A percentile compares a stretch with the other conserved stretches of the same genome.
These are phyloP conservation scores for Acrocephalus scirpaceus DNA, from an alignment of 2,797 vertebrate species.

Conservation along the genomic window DNA sequence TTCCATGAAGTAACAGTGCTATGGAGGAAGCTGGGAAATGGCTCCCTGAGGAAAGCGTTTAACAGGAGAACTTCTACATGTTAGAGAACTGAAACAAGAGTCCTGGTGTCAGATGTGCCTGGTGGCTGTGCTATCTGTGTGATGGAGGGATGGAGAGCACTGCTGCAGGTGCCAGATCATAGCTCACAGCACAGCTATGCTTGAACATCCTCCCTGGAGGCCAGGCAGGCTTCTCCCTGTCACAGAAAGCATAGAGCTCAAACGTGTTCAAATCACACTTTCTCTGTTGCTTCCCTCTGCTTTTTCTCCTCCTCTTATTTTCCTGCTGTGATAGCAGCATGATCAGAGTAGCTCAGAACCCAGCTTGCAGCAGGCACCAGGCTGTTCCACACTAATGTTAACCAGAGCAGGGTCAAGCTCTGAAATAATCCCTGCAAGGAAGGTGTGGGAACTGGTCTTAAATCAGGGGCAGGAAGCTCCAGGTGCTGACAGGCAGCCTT, in stretches of 20 bases:
- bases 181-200: neutral
- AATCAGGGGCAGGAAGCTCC: neutral
- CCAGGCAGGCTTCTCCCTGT: neutral
- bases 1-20: neutral
- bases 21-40: neutral
- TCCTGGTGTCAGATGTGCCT: neutral
- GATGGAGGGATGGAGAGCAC: neutral
- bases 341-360: neutral
- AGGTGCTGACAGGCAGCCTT: neutral
- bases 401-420: neutral
- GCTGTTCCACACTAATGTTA: accelerated
- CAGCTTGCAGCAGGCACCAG: neutral
- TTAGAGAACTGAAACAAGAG: neutral
- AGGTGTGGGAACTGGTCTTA: neutral
- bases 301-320: neutral
- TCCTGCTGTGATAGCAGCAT: neutral
- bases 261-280: neutral
- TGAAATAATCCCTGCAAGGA: neutral
- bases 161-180: neutral
- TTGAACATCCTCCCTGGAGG: neutral
- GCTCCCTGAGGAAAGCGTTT: neutral
- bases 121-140: neutral
- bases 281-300: neutral
- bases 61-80: neutral
- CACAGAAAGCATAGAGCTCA: neutral